Evolutionary conservation across 2,797 vertebrate genomes (phyloP), one percentile per base, ranked within the genome.

Genomic region (Hypotaenidia philippensis): DNA sequence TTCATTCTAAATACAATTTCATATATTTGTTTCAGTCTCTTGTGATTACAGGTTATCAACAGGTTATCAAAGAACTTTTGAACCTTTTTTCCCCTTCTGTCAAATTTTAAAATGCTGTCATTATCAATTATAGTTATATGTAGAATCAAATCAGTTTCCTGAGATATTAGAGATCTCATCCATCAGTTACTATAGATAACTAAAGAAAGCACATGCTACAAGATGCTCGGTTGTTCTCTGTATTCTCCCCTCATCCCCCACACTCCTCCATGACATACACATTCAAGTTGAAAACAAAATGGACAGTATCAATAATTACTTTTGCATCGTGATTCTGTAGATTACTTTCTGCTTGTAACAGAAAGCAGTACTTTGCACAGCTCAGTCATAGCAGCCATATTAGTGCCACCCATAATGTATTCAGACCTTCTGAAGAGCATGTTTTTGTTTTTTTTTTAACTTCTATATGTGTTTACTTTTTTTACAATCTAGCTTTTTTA

Each of bases 61-160:
- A 53, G 36, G 60, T n/a, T n/a, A n/a, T n/a, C n/a, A n/a, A 69
- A 29, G 13, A 84, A 89, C 40, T 49, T 68, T 36, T 7, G 66
- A 1, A 25, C 13, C 56, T 77, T 53, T 52, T 9, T 53, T 47
- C 7, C 13, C 25, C 9, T 34, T 57, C 21, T 52, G 38, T 27
- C 63, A 86, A 78, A 76, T 72, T 36, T 45, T n/a, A 47, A 90
- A 83, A 70, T 69, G 60, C 11, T 72, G 29, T 79, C 9, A 6
- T 65, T 32, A 83, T 65, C 41, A 88, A 41, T 83, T 31, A 69
- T 93, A 85, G n/a, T 50, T 91, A 23, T 44, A 41, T 44, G 59
- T 56, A 56, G n/a, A 72, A 36, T 72, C 60, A 50, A 83, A 21
- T 23, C 36, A 72, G 7, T 68, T 76, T 89, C 60, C 41, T 44